phyloP scores from a whole-genome alignment of 2,113 vertebrate species.

The Sylvietta virens region DNA sequence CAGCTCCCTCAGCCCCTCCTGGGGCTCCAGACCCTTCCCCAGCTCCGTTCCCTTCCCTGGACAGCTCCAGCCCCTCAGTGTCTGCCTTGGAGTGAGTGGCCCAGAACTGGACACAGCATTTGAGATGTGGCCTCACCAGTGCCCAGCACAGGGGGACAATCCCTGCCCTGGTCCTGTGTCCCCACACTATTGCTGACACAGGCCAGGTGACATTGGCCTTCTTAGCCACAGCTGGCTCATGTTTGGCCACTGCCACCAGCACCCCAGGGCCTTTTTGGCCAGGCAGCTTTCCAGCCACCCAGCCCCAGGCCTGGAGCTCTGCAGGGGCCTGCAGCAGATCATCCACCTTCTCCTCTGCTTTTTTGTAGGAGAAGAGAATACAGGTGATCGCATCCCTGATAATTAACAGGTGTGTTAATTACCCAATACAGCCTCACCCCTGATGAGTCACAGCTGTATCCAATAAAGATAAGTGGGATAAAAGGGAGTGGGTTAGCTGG shows the following conservation, averaged over 20 bases:
- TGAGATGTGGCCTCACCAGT: fast-evolving
- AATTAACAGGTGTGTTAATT: neutral
- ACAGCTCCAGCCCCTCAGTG: fast-evolving
- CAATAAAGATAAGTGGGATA: neutral
- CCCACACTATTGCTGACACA: neutral
- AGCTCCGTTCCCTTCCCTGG: fast-evolving
- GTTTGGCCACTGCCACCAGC: neutral
- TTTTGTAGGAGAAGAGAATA: neutral
- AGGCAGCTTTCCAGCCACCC: neutral
- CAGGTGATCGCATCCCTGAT: neutral
- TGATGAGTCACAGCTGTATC: neutral
- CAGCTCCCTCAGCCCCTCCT: neutral
- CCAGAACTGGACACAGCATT: neutral
- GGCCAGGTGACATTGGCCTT: neutral
- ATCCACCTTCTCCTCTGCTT: neutral
- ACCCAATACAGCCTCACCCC: neutral
- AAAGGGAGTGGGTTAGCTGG: neutral
- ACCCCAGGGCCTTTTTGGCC: neutral
- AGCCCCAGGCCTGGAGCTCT: neutral
- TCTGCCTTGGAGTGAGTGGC: fast-evolving
- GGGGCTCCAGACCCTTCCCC: neutral
- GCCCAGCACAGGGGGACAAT: neutral
- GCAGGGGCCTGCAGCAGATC: neutral
- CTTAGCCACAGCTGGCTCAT: neutral
- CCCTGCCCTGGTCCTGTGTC: neutral